These are phyloP conservation scores for Vulpes ferrilata DNA, from an alignment of 2,113 vertebrate genomes.

Conservation along the genomic window DNA sequence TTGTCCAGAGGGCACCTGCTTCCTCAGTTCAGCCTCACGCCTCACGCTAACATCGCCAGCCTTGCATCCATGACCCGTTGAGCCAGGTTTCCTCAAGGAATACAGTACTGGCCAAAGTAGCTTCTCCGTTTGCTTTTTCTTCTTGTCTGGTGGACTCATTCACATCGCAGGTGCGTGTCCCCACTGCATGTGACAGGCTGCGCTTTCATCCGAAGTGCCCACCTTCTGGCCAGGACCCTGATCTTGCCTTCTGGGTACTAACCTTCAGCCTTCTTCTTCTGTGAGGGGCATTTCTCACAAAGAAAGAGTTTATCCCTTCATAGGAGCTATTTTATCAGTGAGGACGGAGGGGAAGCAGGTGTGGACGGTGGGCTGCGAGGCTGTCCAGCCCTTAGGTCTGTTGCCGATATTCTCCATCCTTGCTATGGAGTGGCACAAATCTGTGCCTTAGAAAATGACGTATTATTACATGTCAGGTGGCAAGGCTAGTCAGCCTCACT, in stretches of 20 bases:
- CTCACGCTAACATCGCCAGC: not conserved
- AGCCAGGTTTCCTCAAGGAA: not conserved
- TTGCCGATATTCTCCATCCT: not conserved
- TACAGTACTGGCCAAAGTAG: not conserved
- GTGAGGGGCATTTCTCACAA: not conserved
- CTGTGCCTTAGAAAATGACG: not conserved
- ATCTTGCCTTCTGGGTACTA: not conserved
- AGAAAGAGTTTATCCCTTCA: not conserved
- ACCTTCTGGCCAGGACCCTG: not conserved
- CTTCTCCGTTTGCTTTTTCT: not conserved
- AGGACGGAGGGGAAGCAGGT: not conserved
- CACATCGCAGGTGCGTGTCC: accelerated
- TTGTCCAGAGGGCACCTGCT: not conserved
- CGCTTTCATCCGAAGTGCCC: not conserved
- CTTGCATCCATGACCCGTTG: not conserved
- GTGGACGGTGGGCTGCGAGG: not conserved
- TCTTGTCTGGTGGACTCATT: not conserved
- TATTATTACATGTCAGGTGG: not conserved
- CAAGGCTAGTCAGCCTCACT: not conserved
- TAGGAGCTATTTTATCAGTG: not conserved
- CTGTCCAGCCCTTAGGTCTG: not conserved
- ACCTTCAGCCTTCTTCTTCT: not conserved
- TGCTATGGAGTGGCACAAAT: not conserved
- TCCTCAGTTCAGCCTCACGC: not conserved
- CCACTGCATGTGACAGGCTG: not conserved